Evolutionary conservation across 2,113 vertebrate genomes (phyloP).

Genomic region (Microtus richardsoni): DNA sequence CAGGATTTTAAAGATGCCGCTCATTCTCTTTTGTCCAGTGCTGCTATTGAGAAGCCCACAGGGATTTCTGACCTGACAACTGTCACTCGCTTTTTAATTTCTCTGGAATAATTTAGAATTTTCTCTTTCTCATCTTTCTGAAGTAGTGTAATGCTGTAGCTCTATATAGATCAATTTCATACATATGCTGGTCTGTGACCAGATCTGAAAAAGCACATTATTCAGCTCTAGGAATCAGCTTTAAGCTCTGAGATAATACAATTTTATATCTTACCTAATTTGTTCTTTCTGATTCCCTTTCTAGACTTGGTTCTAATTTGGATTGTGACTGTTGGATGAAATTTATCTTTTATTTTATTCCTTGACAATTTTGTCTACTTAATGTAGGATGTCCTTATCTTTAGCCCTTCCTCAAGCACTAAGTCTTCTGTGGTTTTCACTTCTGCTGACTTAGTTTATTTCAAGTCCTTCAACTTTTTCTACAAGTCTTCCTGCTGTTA

Average conservation of each 20-base stretch:
- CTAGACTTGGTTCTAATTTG: background rate
- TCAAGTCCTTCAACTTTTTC: background rate
- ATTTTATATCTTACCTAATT: background rate
- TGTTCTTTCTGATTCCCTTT: background rate
- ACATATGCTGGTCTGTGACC: background rate
- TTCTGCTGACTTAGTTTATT: background rate
- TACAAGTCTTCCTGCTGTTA: background rate
- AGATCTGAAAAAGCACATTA: background rate
- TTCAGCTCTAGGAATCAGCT: background rate
- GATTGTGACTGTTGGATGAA: background rate
- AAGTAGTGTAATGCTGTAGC: background rate
- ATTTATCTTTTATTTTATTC: background rate
- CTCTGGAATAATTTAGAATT: background rate
- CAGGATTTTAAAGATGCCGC: background rate
- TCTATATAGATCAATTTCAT: background rate
- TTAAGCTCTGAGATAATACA: background rate
- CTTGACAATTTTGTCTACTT: background rate
- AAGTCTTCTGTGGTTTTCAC: background rate
- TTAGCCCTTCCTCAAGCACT: background rate
- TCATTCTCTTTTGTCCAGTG: background rate
- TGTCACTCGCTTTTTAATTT: background rate
- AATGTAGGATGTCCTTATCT: background rate
- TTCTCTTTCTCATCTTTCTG: background rate
- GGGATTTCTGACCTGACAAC: background rate
- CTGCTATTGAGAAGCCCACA: background rate